Percentiles rank a stretch among this genome's conserved stretches.
These are phyloP conservation scores for Dasysyrphus tricinctus DNA, from an alignment of 2,888 invertebrate species.

Conservation along the genomic window DNA sequence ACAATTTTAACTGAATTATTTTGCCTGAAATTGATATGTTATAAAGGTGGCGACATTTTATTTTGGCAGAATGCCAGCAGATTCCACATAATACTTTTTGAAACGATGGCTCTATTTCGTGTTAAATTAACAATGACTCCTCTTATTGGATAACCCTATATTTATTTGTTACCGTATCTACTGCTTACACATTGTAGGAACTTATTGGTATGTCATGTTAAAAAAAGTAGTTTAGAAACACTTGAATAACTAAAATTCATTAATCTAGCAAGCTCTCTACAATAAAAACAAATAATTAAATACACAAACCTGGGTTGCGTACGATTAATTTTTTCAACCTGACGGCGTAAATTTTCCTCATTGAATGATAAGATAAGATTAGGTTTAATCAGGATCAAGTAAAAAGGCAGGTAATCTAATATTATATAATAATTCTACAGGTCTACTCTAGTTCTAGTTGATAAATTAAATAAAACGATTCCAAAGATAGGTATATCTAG, in stretches of 20 bases:
- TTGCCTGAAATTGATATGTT: too few relatives aligned
- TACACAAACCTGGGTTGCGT: neutral
- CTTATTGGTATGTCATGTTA: neutral
- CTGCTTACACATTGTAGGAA: neutral
- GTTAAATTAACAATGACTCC: too few relatives aligned
- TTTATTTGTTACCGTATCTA: too few relatives aligned
- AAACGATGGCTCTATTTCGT: too few relatives aligned
- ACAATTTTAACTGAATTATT: too few relatives aligned
- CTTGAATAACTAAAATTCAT: neutral
- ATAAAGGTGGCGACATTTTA: too few relatives aligned
- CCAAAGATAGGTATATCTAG: neutral
- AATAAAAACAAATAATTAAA: neutral
- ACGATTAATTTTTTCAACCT: neutral
- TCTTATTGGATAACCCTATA: too few relatives aligned
- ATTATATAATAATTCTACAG: neutral
- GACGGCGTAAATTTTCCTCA: neutral
- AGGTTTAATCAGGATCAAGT: neutral
- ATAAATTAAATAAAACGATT: neutral
- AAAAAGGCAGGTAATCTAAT: conserved; percentile 1
- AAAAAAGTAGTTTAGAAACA: neutral
- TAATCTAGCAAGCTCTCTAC: neutral
- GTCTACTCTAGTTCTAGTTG: neutral
- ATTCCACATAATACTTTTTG: too few relatives aligned
- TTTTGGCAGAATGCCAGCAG: too few relatives aligned
- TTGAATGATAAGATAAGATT: conserved; percentile 22